phyloP scores from a whole-genome alignment of 2,113 vertebrate genomes.

The Atherinomorus stipes region DNA sequence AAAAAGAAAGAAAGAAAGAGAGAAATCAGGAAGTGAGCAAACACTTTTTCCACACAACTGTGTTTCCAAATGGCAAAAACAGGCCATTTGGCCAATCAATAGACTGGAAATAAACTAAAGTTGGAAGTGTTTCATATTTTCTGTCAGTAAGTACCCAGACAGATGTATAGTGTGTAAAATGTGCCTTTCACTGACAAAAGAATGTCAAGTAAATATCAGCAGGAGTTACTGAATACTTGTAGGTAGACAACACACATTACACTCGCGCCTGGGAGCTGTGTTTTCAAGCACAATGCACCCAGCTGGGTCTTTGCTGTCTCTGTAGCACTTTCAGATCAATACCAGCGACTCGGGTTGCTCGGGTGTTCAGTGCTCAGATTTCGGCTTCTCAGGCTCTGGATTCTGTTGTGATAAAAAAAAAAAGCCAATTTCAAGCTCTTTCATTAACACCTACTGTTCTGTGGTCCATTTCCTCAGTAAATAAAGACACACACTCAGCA shows the following conservation, averaged over 20 bases:
- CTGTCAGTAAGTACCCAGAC: no score
- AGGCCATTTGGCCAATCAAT: no score
- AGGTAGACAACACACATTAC: slow-evolving; percentile 21
- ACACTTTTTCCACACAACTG: no score
- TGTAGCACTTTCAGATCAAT: slow-evolving; percentile 49
- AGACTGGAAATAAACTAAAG: no score
- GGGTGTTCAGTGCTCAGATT: slow-evolving; percentile 23
- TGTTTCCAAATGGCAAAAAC: no score
- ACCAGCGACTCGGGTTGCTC: slow-evolving; percentile 41
- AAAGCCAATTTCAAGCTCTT: slow-evolving; percentile 15
- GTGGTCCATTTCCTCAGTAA: not conserved
- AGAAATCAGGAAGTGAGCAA: no score
- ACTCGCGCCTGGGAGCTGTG: not conserved
- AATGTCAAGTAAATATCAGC: slow-evolving; percentile 28
- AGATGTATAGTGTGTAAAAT: not conserved
- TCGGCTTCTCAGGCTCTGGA: slow-evolving; percentile 30
- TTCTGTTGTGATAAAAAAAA: slow-evolving; percentile 22
- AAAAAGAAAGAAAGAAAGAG: no score
- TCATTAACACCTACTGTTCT: not conserved
- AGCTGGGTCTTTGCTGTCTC: not conserved
- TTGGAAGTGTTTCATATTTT: no score
- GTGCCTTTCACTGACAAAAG: not conserved
- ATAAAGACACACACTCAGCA: no score
- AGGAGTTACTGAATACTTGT: slow-evolving; percentile 6
- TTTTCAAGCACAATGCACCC: slow-evolving; percentile 10